Evolutionary conservation across 2,888 invertebrate species (phyloP).

Genomic region (Tachina grossa): DNA sequence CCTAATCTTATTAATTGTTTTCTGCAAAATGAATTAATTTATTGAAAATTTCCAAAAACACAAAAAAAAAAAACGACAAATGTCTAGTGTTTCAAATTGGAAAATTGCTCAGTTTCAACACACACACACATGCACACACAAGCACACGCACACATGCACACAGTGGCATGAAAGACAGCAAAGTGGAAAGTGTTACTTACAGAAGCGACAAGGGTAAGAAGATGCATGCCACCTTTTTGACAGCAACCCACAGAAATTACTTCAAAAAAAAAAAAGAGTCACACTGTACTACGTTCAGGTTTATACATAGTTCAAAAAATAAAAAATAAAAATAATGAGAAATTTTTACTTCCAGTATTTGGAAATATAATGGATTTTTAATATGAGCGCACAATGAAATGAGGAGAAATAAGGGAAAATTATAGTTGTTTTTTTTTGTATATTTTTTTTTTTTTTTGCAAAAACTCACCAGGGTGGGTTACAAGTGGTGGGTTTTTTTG

Average conservation of each 20-base stretch:
- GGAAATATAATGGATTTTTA: conserved; percentile 61
- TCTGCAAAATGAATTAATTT: conserved; percentile 68
- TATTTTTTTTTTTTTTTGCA: neutral
- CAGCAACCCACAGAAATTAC: neutral
- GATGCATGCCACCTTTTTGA: conserved; percentile 13
- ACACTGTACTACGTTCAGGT: conserved; percentile 5
- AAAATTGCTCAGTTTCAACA: conserved; percentile 23
- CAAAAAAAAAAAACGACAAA: conserved; percentile 13
- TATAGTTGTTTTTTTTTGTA: conserved; percentile 14
- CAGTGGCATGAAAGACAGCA: neutral
- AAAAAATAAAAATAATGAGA: conserved; percentile 40
- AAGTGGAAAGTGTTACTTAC: conserved; percentile 42
- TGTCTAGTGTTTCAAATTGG: conserved; percentile 37
- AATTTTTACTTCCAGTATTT: conserved; percentile 56
- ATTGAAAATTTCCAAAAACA: conserved; percentile 46
- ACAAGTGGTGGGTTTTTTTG: conserved; percentile 34
- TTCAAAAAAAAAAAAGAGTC: conserved; percentile 6
- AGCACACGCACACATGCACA: neutral
- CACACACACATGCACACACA: neutral
- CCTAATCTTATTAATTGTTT: conserved; percentile 71
- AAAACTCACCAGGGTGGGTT: conserved; percentile 60
- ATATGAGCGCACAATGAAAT: conserved; percentile 52
- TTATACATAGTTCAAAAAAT: neutral
- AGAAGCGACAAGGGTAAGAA: conserved; percentile 18
- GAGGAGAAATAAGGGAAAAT: conserved; percentile 53